A percentile compares a stretch with the other conserved stretches of the same genome.
Evolutionary conservation across 2,888 invertebrate genomes (phyloP).

Genomic region (Polyommatus iphigenia): DNA sequence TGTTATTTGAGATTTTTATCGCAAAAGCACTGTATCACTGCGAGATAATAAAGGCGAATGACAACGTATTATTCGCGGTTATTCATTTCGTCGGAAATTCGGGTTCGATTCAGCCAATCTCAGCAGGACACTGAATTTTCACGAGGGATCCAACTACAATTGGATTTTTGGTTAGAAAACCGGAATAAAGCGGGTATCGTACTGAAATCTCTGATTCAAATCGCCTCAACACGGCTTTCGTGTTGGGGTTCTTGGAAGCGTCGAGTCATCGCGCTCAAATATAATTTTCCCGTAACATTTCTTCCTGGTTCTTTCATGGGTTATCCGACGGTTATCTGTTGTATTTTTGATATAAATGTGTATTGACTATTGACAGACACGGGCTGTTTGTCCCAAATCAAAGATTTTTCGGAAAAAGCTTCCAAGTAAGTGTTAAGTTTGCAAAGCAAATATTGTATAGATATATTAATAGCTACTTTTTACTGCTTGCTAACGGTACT

Average conservation of each 20-base stretch:
- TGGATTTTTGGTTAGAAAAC: constrained; percentile 79
- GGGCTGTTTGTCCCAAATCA: not conserved
- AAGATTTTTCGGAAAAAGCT: not conserved
- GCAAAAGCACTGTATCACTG: constrained; percentile 77
- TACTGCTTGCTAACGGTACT: not conserved
- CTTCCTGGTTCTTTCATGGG: not conserved
- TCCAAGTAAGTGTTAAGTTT: not conserved
- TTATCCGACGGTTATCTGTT: constrained; percentile 21
- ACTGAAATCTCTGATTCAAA: constrained; percentile 79
- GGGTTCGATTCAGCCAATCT: constrained; percentile 72
- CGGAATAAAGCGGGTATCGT: constrained; percentile 79
- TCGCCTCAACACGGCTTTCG: constrained; percentile 72
- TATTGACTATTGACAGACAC: not conserved
- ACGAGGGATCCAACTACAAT: constrained; percentile 73
- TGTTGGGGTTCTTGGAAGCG: constrained; percentile 57
- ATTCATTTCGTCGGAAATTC: constrained; percentile 62
- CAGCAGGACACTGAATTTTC: constrained; percentile 72
- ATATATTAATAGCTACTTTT: too few relatives aligned
- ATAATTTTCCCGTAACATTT: not conserved
- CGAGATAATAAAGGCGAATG: constrained; percentile 78
- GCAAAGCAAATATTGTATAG: too few relatives aligned
- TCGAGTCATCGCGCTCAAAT: constrained; percentile 54
- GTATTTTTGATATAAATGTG: not conserved
- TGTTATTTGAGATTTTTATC: constrained; percentile 76
- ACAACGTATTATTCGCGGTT: constrained; percentile 77